These are phyloP conservation scores for Miichthys miiuy DNA, from an alignment of 2,797 vertebrate species.

Conservation along the genomic window DNA sequence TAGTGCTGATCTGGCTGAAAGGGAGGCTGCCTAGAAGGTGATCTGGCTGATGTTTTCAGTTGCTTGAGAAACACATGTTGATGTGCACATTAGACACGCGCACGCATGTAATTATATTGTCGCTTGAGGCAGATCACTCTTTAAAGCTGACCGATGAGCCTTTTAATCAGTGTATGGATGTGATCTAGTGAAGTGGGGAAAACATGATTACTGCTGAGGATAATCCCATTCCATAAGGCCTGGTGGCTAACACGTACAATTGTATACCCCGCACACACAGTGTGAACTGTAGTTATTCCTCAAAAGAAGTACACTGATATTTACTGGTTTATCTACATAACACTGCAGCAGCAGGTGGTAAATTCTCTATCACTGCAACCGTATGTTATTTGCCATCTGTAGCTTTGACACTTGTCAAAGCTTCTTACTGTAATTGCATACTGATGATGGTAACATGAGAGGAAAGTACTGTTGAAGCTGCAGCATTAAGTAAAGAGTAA, in stretches of 20 bases:
- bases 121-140: conserved; percentile 54
- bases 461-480: background rate
- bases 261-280: background rate
- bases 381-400: background rate
- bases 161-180: conserved; percentile 69
- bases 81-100: conserved; percentile 39
- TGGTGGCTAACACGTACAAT: conserved; percentile 29
- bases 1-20: conserved; percentile 29
- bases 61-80: conserved; percentile 40
- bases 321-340: conserved; percentile 1
- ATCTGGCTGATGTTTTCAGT: conserved; percentile 34
- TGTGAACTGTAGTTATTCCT: conserved; percentile 15
- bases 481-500: background rate
- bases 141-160: conserved; percentile 55
- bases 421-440: conserved; percentile 6
- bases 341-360: conserved; percentile 18
- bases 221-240: conserved; percentile 56
- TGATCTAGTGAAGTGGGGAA: conserved; percentile 35
- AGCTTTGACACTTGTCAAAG: conserved; percentile 25
- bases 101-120: conserved; percentile 53
- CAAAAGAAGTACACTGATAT: background rate
- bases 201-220: conserved; percentile 56
- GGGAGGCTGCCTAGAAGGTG: conserved; percentile 29
- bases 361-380: background rate
- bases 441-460: background rate